Evolutionary conservation across 2,888 invertebrate genomes (phyloP).

Genomic region (Epiperipatus broadwayi): DNA sequence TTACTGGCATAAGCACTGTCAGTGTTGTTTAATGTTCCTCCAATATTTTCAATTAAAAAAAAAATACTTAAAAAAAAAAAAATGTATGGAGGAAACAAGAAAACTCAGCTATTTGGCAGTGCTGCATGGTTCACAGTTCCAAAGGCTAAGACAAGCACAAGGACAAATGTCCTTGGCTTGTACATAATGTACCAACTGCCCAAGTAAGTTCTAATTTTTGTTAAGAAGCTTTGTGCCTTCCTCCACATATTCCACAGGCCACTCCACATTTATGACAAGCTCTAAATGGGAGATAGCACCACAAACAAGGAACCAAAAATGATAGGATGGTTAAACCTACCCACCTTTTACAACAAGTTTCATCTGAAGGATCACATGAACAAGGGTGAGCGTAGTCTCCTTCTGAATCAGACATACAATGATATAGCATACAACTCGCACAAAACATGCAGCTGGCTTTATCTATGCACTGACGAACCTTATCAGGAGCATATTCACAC

Average conservation of each 20-base stretch:
- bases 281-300: slow-evolving; percentile 73
- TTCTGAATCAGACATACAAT: slow-evolving; percentile 76
- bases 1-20: no score
- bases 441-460: slow-evolving; percentile 62
- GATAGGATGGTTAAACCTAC: slow-evolving; percentile 62
- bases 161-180: no score
- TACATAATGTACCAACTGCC: no score
- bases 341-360: slow-evolving; percentile 47
- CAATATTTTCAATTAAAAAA: no score
- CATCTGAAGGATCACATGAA: slow-evolving; percentile 42
- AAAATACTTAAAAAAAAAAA: no score
- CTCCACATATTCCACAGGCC: slow-evolving; percentile 61
- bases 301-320: slow-evolving; percentile 73
- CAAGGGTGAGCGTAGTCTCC: slow-evolving; percentile 70
- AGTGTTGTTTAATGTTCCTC: no score
- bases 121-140: no score
- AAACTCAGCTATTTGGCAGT: no score
- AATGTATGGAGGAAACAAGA: no score
- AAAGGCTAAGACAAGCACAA: no score
- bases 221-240: slow-evolving; percentile 39
- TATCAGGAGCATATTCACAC: slow-evolving; percentile 53
- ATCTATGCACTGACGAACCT: slow-evolving; percentile 56
- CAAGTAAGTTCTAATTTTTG: no score
- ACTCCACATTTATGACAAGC: slow-evolving; percentile 64
- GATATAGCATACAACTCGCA: slow-evolving; percentile 74